phyloP scores from a whole-genome alignment of 2,888 invertebrate genomes.

The Griposia aprilina region DNA sequence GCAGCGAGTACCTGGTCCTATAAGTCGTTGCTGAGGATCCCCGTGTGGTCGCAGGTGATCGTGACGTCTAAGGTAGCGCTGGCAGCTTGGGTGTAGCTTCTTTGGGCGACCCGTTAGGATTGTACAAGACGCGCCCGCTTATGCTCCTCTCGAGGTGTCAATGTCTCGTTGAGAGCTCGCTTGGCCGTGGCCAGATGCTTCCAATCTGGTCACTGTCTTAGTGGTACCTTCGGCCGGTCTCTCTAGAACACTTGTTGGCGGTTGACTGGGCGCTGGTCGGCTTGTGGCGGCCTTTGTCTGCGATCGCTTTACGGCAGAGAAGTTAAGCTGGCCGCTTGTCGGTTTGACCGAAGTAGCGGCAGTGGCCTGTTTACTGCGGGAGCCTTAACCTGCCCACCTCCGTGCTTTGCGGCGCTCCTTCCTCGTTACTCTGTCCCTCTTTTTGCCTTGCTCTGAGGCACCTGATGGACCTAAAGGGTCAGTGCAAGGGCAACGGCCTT shows the following conservation, averaged over 20 bases:
- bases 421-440: not conserved
- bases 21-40: not conserved
- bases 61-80: not conserved
- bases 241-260: not conserved
- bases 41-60: not conserved
- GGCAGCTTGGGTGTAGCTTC: not conserved
- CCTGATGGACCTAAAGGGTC: not conserved
- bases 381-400: not conserved
- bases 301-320: not conserved
- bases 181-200: not conserved
- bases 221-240: no score
- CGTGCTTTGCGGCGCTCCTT: not conserved
- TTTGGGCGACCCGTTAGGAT: no score
- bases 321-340: not conserved
- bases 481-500: no score
- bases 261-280: not conserved
- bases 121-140: not conserved
- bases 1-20: not conserved
- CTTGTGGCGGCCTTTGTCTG: not conserved
- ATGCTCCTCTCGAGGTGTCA: not conserved
- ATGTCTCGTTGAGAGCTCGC: not conserved
- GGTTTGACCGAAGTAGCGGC: not conserved
- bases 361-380: not conserved
- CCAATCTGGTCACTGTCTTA: not conserved
- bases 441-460: not conserved